Evolutionary conservation across 1,140 invertebrate species (phyloP).

Genomic region (Saxidomus purpurata): DNA sequence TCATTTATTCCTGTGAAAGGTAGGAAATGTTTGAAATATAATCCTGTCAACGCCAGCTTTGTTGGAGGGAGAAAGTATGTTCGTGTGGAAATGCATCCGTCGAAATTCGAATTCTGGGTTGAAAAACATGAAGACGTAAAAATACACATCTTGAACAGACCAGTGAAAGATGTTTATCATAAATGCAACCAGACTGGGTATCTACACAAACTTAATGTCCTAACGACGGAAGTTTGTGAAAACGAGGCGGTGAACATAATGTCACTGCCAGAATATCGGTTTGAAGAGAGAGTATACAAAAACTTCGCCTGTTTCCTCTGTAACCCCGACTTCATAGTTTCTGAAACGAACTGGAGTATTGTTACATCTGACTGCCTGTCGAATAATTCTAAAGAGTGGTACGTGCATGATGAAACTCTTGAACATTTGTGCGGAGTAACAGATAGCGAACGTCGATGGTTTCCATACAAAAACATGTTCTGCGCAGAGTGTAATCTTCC

Average conservation of each 20-base stretch:
- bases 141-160: not conserved
- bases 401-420: not conserved
- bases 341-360: too few species aligned
- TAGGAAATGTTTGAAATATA: not conserved
- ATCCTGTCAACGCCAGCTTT: not conserved
- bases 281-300: not conserved
- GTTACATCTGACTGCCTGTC: not conserved
- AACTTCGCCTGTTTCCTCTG: constrained; percentile 4
- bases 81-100: not conserved
- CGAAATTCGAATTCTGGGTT: not conserved
- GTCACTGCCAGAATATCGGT: not conserved
- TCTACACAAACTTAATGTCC: not conserved
- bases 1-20: not conserved
- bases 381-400: not conserved
- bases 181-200: not conserved
- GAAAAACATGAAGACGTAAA: not conserved
- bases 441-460: not conserved
- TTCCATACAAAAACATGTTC: constrained; percentile 4
- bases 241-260: not conserved
- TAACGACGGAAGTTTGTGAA: not conserved
- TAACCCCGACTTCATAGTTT: not conserved
- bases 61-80: too few species aligned
- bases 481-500: constrained; percentile 6
- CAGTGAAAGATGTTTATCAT: not conserved
- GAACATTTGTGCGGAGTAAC: not conserved